Conservation (phyloP, 1,140 invertebrate species). For the Diuraphis noxia region DNA sequence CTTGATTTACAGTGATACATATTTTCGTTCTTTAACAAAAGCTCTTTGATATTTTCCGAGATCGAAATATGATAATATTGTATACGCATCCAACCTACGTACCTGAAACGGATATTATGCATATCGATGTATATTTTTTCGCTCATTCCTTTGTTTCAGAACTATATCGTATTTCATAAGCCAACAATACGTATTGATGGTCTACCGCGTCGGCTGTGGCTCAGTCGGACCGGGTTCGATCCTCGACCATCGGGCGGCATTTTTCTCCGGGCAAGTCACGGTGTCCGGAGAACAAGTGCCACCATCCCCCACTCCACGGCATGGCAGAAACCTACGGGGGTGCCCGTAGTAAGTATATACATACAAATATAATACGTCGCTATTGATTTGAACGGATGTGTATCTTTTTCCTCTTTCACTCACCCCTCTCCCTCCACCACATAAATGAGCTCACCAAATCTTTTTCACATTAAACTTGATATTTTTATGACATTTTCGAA, state of each 20-base stretch:
- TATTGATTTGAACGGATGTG: not conserved
- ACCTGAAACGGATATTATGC: not conserved
- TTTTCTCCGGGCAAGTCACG: too few relatives aligned
- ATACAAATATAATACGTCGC: not conserved
- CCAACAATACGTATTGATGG: not conserved
- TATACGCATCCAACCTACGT: not conserved
- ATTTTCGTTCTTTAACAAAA: not conserved
- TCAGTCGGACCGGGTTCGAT: too few relatives aligned
- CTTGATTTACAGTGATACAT: not conserved
- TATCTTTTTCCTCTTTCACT: not conserved
- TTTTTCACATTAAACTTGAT: not conserved
- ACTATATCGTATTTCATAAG: not conserved
- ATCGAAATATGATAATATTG: constrained; percentile 1
- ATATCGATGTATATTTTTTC: not conserved
- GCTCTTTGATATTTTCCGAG: not conserved
- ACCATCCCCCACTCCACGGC: too few relatives aligned
- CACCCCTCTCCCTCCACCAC: too few relatives aligned
- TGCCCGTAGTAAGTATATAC: not conserved
- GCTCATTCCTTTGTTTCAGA: not conserved
- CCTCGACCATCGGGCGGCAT: too few relatives aligned
- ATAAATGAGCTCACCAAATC: not conserved
- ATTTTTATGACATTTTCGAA: not conserved
- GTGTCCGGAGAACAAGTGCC: too few relatives aligned
- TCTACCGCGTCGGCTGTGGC: too few relatives aligned
- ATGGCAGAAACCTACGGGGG: too few relatives aligned